Conservation (phyloP, 2,113 vertebrate genomes). For the Chaetops frenatus region DNA sequence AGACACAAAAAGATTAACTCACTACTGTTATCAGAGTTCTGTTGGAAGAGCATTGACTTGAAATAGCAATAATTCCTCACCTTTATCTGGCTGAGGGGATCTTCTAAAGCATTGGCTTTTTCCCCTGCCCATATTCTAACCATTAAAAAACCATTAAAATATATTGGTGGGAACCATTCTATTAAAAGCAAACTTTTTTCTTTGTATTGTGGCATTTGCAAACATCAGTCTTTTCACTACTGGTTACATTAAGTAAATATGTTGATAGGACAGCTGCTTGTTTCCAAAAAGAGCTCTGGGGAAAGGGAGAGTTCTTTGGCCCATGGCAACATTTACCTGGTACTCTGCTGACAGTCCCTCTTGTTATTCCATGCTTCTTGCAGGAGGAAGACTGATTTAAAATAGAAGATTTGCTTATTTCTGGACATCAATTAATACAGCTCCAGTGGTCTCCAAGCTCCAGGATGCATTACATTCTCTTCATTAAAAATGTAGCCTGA, state of each 20-base stretch:
- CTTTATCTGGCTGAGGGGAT: background rate
- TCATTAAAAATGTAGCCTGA: background rate
- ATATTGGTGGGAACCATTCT: background rate
- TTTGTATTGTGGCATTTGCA: constrained; percentile 22
- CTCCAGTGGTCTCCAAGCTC: background rate
- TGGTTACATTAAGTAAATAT: constrained; percentile 13
- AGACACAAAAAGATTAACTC: background rate
- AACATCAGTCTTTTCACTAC: constrained; percentile 21
- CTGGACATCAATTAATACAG: background rate
- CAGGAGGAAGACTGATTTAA: background rate
- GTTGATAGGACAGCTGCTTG: background rate
- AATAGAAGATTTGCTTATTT: background rate
- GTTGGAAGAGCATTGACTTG: background rate
- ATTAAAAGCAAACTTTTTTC: background rate
- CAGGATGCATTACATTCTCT: background rate
- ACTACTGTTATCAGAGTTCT: background rate
- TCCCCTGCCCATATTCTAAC: background rate
- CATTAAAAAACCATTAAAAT: background rate
- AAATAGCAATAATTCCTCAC: background rate
- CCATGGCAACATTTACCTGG: background rate
- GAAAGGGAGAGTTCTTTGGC: background rate
- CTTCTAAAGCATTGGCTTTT: background rate
- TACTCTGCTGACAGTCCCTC: background rate
- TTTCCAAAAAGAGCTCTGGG: constrained; percentile 15
- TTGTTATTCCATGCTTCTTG: background rate